Base-by-base conservation (phyloP, 2,888 invertebrate genomes). In the Cotesia congregata region DNA sequence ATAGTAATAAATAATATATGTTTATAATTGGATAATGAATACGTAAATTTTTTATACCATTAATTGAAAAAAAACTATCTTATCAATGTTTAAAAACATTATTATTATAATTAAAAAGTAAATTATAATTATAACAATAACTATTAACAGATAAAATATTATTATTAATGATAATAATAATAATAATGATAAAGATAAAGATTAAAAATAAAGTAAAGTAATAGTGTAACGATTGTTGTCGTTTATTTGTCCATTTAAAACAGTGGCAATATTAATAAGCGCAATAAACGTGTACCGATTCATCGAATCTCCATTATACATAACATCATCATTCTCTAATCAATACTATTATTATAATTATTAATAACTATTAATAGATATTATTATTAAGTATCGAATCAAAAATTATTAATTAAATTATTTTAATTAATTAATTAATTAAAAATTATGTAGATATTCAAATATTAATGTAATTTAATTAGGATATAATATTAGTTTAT, bases 271-370 rank as follows among this genome's bases (percentile, higher is more conserved):
- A 80, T 80, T 76, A 74, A 78, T 81, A 78, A 79, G 77, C 72
- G 81, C 78, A 81, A 80, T 81, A 81, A 80, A 69, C 20, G 61
- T 64, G 40, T 61, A 75, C 30, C 50, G 67, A 76, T 80, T 79
- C 79, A 82, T 82, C 80, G 78, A 80, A 80, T 80, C 79, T 79
- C 79, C 81, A 82, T 82, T 80, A 82, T 82, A 82, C 73, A 80
- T 82, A 82, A 80, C 80, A 82, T 82, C 80, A 78, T 79, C 80
- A 80, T 80, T 81, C 78, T 82, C 79, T 78, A 77, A 78, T 79
- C 77, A 76, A 77, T 77, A 79, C 76, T 75, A 77, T 76, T 79
- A 78, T 78, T 77, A 77, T 81, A 82, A 69, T 74, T 80, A 80
- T 50, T 50, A 50, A 50, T 50, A 50, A 50, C 12, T 50, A 50